Conservation (phyloP, 2,113 vertebrate species). For the Prolemur simus region DNA sequence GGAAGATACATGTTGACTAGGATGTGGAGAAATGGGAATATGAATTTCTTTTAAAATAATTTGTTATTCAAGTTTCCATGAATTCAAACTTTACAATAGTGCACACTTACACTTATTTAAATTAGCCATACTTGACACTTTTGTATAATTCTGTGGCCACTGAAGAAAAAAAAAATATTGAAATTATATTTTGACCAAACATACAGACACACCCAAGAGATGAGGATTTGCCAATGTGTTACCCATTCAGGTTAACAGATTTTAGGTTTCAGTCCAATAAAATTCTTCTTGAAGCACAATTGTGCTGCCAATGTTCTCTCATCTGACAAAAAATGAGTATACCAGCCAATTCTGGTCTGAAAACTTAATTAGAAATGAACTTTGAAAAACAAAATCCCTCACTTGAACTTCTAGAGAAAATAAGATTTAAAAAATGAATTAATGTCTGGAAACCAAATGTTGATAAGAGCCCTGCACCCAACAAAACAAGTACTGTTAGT, state of each 20-base stretch:
- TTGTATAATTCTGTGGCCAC: background rate
- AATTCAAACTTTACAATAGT: background rate
- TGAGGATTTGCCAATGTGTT: background rate
- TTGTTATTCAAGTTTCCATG: background rate
- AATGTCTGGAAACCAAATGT: background rate
- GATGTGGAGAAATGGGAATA: background rate
- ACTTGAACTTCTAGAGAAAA: constrained; percentile 21
- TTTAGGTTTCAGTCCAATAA: background rate
- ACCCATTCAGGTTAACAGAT: constrained; percentile 39
- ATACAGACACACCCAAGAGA: background rate
- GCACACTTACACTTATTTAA: background rate
- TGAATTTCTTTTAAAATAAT: background rate
- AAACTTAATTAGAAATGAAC: constrained; percentile 66
- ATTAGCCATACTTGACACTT: background rate
- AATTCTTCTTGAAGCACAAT: constrained; percentile 35
- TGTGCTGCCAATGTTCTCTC: constrained; percentile 56
- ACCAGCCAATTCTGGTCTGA: constrained; percentile 9
- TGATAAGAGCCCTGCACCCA: background rate
- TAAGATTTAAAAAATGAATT: constrained; percentile 43
- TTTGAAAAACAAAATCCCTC: background rate
- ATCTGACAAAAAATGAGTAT: constrained; percentile 51
- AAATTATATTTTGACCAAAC: constrained; percentile 32
- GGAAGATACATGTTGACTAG: background rate
- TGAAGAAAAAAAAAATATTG: background rate
- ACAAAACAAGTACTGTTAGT: background rate